phyloP scores from a whole-genome alignment of 2,797 vertebrate species.

The Moxostoma hubbsi region DNA sequence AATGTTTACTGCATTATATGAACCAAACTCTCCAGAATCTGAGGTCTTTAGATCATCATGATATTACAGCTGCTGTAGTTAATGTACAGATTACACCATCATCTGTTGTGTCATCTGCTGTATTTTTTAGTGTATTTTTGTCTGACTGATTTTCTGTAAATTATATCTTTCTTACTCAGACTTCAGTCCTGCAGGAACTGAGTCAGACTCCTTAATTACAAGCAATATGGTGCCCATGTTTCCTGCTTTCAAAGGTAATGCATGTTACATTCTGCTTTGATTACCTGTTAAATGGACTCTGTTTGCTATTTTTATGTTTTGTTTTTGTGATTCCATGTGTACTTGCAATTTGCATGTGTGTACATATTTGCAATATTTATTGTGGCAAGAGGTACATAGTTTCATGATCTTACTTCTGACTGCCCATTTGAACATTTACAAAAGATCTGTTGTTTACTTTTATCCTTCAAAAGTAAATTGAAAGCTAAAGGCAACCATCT shows the following conservation, averaged over 20 bases:
- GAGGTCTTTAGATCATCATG: too few species aligned
- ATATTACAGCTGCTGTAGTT: too few species aligned
- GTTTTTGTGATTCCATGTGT: background rate
- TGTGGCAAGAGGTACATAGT: background rate
- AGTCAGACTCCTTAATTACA: slow-evolving; percentile 85
- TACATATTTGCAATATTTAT: background rate
- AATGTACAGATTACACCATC: too few species aligned
- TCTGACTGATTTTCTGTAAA: too few species aligned
- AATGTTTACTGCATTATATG: too few species aligned
- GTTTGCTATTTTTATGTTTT: background rate
- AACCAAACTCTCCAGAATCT: too few species aligned
- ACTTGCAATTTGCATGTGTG: background rate
- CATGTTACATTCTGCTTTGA: background rate
- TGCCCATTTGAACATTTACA: background rate
- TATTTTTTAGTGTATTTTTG: too few species aligned
- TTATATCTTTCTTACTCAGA: slow-evolving; percentile 57
- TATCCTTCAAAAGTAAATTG: too few species aligned
- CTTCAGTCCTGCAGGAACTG: slow-evolving; percentile 53
- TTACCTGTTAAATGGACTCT: background rate
- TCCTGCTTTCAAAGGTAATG: slow-evolving; percentile 84
- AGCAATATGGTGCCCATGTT: slow-evolving; percentile 95
- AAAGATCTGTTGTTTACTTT: background rate
- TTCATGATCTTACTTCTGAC: background rate
- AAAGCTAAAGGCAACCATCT: too few species aligned
- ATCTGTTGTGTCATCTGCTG: too few species aligned